Conservation (phyloP, 64 coral and sea anemone species). For the Hydrozoanthus tunicans region DNA sequence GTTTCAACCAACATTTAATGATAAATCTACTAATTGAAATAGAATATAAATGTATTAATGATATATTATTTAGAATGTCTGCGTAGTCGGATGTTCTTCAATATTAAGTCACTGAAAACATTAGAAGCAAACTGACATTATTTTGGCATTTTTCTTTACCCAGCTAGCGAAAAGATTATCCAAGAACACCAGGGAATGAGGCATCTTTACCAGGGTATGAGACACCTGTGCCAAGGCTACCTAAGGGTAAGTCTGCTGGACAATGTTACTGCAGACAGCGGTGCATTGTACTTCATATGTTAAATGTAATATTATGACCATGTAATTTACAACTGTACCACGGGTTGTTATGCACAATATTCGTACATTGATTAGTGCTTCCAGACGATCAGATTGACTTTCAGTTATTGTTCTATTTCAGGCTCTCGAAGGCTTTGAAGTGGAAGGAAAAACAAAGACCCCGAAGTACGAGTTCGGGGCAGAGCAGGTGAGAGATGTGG, state of each 20-base stretch:
- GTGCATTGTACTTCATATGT: not conserved
- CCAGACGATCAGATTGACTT: too few species aligned
- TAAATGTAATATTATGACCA: too few species aligned
- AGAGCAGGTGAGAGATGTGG: constrained; percentile 67
- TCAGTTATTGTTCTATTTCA: not conserved
- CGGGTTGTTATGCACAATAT: too few species aligned
- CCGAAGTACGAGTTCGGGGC: constrained; percentile 89
- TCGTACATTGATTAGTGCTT: too few species aligned
- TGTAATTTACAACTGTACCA: too few species aligned
- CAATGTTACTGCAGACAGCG: not conserved
- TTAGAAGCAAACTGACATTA: too few species aligned
- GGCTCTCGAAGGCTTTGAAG: constrained; percentile 93
- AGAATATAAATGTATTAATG: too few species aligned
- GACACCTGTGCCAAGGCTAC: constrained; percentile 92
- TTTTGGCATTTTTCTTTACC: not conserved
- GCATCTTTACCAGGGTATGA: constrained; percentile 95
- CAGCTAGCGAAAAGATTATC: constrained; percentile 96
- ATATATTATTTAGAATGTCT: too few species aligned
- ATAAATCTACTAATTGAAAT: too few species aligned
- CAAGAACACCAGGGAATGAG: constrained; percentile 97
- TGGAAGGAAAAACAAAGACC: constrained; percentile 82
- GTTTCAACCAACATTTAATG: too few species aligned
- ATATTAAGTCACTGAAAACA: too few species aligned
- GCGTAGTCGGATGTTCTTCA: too few species aligned
- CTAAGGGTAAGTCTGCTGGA: constrained; percentile 67